Conservation (phyloP, 2,113 vertebrate species). For the Sphyrna mokarran region DNA sequence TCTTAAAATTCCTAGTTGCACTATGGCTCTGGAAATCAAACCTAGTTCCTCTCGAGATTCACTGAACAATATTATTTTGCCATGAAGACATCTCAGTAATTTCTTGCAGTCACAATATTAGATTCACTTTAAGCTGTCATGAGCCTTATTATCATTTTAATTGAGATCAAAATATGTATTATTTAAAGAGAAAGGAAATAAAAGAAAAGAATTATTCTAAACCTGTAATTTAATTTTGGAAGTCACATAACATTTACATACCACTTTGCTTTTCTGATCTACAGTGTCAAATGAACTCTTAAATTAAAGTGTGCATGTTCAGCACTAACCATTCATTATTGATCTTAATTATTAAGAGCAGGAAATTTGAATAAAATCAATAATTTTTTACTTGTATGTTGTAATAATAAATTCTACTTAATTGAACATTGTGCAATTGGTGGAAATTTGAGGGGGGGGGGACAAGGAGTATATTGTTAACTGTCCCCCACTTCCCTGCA, state of each 20-base stretch:
- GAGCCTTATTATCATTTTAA: slow-evolving; percentile 10
- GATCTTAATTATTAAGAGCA: background rate
- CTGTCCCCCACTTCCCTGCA: background rate
- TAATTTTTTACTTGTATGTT: background rate
- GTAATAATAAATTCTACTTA: background rate
- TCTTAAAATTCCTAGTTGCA: background rate
- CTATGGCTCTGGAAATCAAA: background rate
- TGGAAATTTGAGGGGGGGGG: too few species aligned
- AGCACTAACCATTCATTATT: background rate
- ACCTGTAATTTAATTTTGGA: slow-evolving; percentile 6
- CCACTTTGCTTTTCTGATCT: background rate
- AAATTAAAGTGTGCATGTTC: background rate
- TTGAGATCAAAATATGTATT: background rate
- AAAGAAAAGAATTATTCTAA: background rate
- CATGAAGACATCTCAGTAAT: background rate
- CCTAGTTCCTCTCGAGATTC: background rate
- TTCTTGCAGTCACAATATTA: background rate
- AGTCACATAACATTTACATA: background rate
- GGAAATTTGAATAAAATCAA: background rate
- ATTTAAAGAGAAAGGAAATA: background rate
- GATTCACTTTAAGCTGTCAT: background rate
- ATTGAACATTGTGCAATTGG: too few species aligned
- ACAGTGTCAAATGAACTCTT: background rate
- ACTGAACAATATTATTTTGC: slow-evolving; percentile 19
- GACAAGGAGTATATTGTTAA: background rate